Evolutionary conservation across 2,888 invertebrate genomes (phyloP).

Genomic region (Nasonovia ribisnigri): DNA sequence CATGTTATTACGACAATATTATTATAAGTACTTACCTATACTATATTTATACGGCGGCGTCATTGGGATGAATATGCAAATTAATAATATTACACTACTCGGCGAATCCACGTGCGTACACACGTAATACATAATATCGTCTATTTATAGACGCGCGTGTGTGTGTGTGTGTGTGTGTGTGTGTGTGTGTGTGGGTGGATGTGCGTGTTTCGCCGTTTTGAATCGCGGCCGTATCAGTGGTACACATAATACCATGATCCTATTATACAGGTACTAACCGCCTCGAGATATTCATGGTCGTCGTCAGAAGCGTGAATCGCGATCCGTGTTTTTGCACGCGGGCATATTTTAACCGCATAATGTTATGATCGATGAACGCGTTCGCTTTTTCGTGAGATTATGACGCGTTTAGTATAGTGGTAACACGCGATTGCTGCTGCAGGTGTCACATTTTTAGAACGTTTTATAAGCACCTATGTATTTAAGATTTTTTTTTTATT

Average conservation of each 20-base stretch:
- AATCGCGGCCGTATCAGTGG: neutral
- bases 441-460: neutral
- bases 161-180: neutral
- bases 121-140: neutral
- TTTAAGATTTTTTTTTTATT: too few species aligned
- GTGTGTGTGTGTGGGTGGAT: neutral
- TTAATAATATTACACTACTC: neutral
- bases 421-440: neutral
- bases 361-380: neutral
- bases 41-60: neutral
- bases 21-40: neutral
- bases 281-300: neutral
- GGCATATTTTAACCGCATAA: neutral
- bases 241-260: neutral
- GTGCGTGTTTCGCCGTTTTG: neutral
- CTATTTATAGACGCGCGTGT: neutral
- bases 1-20: neutral
- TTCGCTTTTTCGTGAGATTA: neutral
- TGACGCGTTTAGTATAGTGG: neutral
- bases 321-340: neutral
- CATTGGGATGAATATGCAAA: constrained; percentile 9
- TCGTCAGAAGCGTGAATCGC: neutral
- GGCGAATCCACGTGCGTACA: neutral
- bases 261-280: neutral
- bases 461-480: neutral